Base-by-base conservation (phyloP, 2,888 invertebrate genomes). In the Patella caerulea region DNA sequence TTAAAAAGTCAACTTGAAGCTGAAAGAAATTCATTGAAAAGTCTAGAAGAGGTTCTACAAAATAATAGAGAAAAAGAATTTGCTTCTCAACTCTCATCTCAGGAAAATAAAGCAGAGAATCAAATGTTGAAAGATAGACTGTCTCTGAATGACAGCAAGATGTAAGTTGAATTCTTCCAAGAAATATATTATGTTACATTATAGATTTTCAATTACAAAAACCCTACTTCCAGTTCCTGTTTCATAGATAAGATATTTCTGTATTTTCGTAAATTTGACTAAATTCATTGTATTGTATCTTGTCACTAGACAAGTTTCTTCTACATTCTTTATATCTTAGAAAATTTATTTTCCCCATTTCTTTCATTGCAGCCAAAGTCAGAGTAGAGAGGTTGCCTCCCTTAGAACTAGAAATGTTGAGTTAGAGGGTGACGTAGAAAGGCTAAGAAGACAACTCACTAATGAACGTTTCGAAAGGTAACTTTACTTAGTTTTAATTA, bases 381-480 rank as follows among this genome's bases (percentile, higher is more conserved):
- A 91, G 83, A 89, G 88, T 72, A 83, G 91, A 76, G 92, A 92
- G 81, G 83, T 91, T 70, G 87, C 89, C 3, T 87, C 88, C 12
- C 83, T 90, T 29, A 82, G 91, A 24, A 90, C 89, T 4, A 84
- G 88, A 34, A 89, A 89, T 79, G 89, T 91, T 3, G 92, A 92
- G 78, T 80, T 91, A 59, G 92, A 92, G 75, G 88, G 91, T 14
- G 92, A 92, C 75, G 84, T 89, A 4, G 92, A 92, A 74, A 83
- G 91, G 76, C 81, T 91, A 17, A 82, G 91, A 19, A 77, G 92
- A 72, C 90, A 90, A 78, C 83, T 92, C 24, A 92, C 92, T 59
- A 90, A 89, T 82, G 92, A 92, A 78, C 88, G 89, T 78, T 92
- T 91, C 88, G 92, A 92, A 84, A 88, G 89, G 91, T 91, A 82